A percentile compares a stretch with the other conserved stretches of the same genome.
These are phyloP conservation scores for Acrobasis repandana DNA, from an alignment of 2,888 invertebrate genomes.

Conservation along the genomic window DNA sequence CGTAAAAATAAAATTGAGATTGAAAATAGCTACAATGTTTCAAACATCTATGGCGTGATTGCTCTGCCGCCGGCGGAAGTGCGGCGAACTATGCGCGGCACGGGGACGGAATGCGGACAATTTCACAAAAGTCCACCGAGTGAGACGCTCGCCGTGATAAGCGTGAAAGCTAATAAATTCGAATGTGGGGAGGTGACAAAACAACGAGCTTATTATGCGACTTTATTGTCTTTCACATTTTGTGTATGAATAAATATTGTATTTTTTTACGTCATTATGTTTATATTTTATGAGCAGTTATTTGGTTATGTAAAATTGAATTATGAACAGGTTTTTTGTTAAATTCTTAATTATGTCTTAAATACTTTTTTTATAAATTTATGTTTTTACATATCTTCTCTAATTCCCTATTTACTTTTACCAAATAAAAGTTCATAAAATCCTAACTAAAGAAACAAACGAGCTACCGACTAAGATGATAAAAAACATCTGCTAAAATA, in stretches of 20 bases:
- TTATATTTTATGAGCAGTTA: background rate
- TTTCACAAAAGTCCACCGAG: slow-evolving; percentile 70
- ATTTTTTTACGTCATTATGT: background rate
- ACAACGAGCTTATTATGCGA: slow-evolving; percentile 57
- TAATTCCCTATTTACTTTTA: too few species aligned
- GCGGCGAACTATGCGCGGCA: slow-evolving; percentile 62
- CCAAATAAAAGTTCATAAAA: too few species aligned
- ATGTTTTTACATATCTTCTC: too few species aligned
- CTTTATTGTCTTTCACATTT: slow-evolving; percentile 31
- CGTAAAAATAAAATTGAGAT: slow-evolving; percentile 49
- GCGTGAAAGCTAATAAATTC: slow-evolving; percentile 73
- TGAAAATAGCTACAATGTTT: slow-evolving; percentile 54
- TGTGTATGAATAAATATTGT: slow-evolving; percentile 11
- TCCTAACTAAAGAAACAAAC: too few species aligned
- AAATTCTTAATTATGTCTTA: background rate
- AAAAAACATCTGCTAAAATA: too few species aligned
- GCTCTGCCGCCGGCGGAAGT: slow-evolving; percentile 57
- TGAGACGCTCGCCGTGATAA: slow-evolving; percentile 72
- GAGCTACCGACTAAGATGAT: too few species aligned
- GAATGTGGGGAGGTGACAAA: slow-evolving; percentile 59
- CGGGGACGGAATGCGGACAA: slow-evolving; percentile 67
- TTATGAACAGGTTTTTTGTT: background rate
- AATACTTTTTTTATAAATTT: too few species aligned
- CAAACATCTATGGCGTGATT: slow-evolving; percentile 57
- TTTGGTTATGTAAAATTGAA: background rate